Evolutionary conservation across 1,140 invertebrate species (phyloP).

Genomic region (Drosophila mauritiana): DNA sequence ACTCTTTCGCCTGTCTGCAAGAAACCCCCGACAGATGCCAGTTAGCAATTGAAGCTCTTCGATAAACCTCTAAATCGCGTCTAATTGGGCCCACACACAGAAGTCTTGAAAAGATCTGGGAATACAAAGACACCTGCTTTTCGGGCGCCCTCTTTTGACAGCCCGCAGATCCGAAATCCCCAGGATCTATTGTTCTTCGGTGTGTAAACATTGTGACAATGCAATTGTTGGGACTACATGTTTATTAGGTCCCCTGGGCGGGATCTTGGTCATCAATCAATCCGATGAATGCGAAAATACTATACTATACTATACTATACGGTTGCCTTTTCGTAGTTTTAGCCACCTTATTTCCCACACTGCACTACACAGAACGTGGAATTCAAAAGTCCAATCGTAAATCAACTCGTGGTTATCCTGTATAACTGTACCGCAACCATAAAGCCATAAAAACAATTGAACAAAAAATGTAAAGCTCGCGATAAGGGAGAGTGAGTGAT

Average conservation of each 20-base stretch:
- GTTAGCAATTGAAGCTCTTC: conserved; percentile 22
- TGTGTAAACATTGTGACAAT: conserved; percentile 51
- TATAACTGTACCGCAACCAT: conserved; percentile 43
- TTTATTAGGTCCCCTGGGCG: conserved; percentile 73
- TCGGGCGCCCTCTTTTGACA: conserved; percentile 33
- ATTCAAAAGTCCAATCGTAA: conserved; percentile 41
- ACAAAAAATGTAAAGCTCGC: conserved; percentile 51
- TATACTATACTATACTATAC: background rate
- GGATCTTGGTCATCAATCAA: conserved; percentile 60
- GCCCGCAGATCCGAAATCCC: conserved; percentile 29
- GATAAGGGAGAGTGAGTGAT: conserved; percentile 58
- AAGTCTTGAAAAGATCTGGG: background rate
- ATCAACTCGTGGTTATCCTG: conserved; percentile 46
- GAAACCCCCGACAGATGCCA: conserved; percentile 7
- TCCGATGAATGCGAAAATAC: conserved; percentile 17
- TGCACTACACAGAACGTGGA: conserved; percentile 2
- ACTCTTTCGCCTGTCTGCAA: background rate
- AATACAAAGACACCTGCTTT: conserved; percentile 17
- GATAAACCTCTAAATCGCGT: conserved; percentile 37
- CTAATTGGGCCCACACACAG: conserved; percentile 42
- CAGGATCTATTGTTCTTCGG: conserved; percentile 1
- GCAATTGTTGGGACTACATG: conserved; percentile 49
- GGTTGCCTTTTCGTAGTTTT: background rate
- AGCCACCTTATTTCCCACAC: conserved; percentile 16
- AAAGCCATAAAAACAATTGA: conserved; percentile 54